Conservation (phyloP, 2,797 vertebrate species). For the Rhinoraja longicauda region DNA sequence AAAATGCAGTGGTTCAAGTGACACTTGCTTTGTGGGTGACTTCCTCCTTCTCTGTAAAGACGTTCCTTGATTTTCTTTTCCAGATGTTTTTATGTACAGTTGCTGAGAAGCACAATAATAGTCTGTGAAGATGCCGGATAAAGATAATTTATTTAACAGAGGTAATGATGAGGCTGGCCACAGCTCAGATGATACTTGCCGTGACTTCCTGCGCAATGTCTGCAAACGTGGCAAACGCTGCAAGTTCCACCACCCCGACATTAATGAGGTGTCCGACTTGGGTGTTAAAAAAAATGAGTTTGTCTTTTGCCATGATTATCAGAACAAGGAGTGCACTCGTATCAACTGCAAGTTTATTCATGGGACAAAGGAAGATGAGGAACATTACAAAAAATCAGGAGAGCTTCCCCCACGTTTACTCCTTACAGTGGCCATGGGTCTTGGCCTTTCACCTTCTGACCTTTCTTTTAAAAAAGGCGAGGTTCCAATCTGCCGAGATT, state of each 20-base stretch:
- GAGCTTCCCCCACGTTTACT: conserved; percentile 82
- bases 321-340: conserved; percentile 92
- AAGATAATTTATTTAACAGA: conserved; percentile 48
- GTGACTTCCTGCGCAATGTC: conserved; percentile 90
- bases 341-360: conserved; percentile 91
- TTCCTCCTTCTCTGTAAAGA: conserved; percentile 36
- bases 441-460: conserved; percentile 85
- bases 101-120: conserved; percentile 32
- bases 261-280: conserved; percentile 84
- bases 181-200: conserved; percentile 76
- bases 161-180: conserved; percentile 57
- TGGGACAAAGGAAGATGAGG: conserved; percentile 93
- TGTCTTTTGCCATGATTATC: conserved; percentile 95
- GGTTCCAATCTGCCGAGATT: conserved; percentile 91
- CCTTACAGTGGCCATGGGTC: conserved; percentile 86
- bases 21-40: background rate
- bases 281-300: conserved; percentile 96
- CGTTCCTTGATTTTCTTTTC: conserved; percentile 33
- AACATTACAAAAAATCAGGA: conserved; percentile 90
- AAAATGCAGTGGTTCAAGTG: conserved; percentile 20
- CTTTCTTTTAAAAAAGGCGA: conserved; percentile 86
- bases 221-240: conserved; percentile 94
- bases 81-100: conserved; percentile 27
- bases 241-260: conserved; percentile 87
- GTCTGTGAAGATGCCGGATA: conserved; percentile 38